Evolutionary conservation across 53 echinoderm and acorn worm genomes (phyloP).

Genomic region (Antedon mediterranea): DNA sequence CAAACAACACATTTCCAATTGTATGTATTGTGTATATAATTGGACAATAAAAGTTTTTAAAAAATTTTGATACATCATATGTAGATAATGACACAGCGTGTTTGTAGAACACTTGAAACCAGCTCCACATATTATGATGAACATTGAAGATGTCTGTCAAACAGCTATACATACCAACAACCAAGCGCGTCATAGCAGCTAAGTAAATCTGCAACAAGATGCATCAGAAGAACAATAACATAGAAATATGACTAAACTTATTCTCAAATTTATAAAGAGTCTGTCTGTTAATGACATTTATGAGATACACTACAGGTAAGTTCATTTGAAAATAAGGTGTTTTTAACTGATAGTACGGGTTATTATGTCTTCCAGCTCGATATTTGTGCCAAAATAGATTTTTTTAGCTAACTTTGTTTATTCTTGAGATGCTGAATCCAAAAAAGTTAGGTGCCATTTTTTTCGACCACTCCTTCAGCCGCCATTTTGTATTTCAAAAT

Average conservation of each 20-base stretch:
- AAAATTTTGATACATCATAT: not conserved
- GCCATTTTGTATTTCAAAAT: too few species aligned
- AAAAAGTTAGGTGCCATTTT: too few species aligned
- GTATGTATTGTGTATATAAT: too few species aligned
- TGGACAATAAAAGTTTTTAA: too few species aligned
- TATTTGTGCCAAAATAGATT: too few species aligned
- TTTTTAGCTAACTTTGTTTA: too few species aligned
- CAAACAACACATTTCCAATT: too few species aligned
- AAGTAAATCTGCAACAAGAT: slow-evolving; percentile 3
- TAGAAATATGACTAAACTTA: slow-evolving; percentile 8
- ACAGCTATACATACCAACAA: slow-evolving; percentile 2
- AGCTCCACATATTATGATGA: not conserved
- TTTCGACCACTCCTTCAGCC: too few species aligned
- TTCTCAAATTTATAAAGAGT: slow-evolving; percentile 14
- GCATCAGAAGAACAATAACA: not conserved
- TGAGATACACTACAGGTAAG: slow-evolving; percentile 23
- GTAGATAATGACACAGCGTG: slow-evolving; percentile 11
- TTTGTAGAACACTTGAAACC: slow-evolving; percentile 6
- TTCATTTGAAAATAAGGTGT: too few species aligned
- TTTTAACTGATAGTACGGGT: too few species aligned
- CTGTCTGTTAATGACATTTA: slow-evolving; percentile 1
- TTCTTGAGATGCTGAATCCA: too few species aligned
- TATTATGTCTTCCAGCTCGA: too few species aligned
- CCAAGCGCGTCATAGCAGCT: not conserved
- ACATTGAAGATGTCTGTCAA: not conserved